phyloP scores from a whole-genome alignment of 2,797 vertebrate genomes.

The Tinamus major region DNA sequence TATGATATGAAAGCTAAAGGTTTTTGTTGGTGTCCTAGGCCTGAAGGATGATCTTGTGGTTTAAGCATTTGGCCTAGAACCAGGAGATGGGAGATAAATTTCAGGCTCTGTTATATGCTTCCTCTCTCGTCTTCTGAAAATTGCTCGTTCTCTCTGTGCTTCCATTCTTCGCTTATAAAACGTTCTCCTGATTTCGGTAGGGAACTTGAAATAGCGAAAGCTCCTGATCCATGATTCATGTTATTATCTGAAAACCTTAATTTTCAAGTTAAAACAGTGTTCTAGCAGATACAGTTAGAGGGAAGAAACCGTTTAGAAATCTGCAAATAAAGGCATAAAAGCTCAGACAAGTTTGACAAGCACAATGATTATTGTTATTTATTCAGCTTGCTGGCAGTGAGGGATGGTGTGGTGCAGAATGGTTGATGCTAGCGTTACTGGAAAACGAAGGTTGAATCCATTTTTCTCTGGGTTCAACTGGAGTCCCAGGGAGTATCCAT shows the following conservation, averaged over 20 bases:
- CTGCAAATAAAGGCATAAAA: background rate
- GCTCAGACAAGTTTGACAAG: background rate
- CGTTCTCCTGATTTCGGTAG: fast-evolving
- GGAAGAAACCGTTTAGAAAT: background rate
- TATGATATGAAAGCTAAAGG: background rate
- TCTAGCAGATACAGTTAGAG: background rate
- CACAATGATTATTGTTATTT: background rate
- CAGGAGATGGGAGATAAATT: slow-evolving; percentile 60
- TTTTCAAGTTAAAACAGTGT: background rate
- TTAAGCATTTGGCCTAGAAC: slow-evolving; percentile 38
- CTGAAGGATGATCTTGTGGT: slow-evolving; percentile 34
- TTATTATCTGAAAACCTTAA: background rate
- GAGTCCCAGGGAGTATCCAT: background rate
- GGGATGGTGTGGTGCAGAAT: background rate
- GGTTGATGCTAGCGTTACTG: background rate
- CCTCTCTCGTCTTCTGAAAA: slow-evolving; percentile 31
- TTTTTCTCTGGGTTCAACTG: background rate
- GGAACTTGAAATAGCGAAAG: background rate
- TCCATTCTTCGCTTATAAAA: background rate
- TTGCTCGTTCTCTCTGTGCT: background rate
- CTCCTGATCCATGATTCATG: background rate
- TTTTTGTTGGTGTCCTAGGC: background rate
- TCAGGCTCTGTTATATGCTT: slow-evolving; percentile 31
- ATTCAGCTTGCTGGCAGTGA: background rate
- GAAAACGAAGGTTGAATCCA: background rate